Percentiles rank a stretch among this genome's conserved stretches.
These are phyloP conservation scores for Gorilla gorilla DNA, from an alignment of 2,113 vertebrate species.

Conservation along the genomic window DNA sequence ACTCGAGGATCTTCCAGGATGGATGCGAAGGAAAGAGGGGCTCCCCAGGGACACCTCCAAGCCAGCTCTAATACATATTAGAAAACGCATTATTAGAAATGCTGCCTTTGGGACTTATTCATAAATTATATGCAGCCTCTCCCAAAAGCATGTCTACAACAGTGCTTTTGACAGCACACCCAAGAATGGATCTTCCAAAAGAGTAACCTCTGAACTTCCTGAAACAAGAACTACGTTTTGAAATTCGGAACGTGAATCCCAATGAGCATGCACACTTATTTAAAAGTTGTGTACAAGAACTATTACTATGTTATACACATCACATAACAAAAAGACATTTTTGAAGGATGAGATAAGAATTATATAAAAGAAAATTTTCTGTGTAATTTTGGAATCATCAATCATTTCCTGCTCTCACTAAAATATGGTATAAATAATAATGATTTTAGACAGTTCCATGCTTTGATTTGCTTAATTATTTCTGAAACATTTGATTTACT, in stretches of 20 bases:
- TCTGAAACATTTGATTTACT: no score
- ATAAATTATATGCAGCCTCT: no score
- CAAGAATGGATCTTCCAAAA: background rate
- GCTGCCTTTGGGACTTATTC: no score
- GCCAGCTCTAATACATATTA: background rate
- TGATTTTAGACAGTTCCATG: background rate
- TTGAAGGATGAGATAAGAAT: background rate
- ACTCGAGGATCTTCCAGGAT: background rate
- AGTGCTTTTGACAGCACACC: no score
- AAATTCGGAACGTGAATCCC: background rate
- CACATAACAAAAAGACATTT: background rate
- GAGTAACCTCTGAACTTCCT: background rate
- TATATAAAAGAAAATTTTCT: no score
- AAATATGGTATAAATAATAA: background rate
- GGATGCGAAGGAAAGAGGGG: background rate
- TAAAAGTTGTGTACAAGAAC: background rate
- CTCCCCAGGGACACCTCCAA: fast-evolving
- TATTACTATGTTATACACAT: background rate
- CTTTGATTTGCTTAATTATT: background rate
- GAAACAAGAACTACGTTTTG: background rate
- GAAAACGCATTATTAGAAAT: background rate
- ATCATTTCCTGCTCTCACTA: background rate
- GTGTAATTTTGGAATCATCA: background rate
- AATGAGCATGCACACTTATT: background rate
- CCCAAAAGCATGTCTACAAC: background rate